Percentiles rank a stretch among this genome's conserved stretches.
Evolutionary conservation across 2,797 vertebrate genomes (phyloP).

Genomic region (Delichon dasypus): DNA sequence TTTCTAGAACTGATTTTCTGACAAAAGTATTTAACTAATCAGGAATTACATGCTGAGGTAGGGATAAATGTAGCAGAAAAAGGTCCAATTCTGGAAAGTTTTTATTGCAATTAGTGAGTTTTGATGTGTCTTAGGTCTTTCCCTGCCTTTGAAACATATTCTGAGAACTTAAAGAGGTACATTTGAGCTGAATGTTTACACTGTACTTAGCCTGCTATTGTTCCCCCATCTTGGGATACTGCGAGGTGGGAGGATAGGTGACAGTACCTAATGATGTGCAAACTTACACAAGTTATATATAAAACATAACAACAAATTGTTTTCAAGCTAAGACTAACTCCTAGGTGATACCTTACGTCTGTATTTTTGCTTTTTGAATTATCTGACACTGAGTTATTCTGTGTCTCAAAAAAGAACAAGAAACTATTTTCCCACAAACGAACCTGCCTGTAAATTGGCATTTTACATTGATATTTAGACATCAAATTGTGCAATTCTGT

Average conservation of each 20-base stretch:
- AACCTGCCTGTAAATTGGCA: background rate
- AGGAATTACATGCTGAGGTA: background rate
- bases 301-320: background rate
- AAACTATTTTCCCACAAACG: background rate
- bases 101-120: background rate
- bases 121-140: background rate
- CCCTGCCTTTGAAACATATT: background rate
- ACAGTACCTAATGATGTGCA: background rate
- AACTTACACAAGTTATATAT: background rate
- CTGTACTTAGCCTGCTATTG: too few species aligned
- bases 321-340: background rate
- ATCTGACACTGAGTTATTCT: background rate
- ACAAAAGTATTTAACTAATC: background rate
- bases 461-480: background rate
- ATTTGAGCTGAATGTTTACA: background rate
- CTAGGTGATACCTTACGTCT: background rate
- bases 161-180: background rate
- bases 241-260: background rate
- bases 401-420: background rate
- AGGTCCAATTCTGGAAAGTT: rapidly evolving
- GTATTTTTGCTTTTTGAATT: background rate
- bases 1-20: background rate
- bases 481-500: background rate
- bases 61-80: background rate
- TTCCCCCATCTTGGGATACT: background rate